Base-by-base conservation (phyloP, 2,113 vertebrate species). In the Genyomyrus donnyi region DNA sequence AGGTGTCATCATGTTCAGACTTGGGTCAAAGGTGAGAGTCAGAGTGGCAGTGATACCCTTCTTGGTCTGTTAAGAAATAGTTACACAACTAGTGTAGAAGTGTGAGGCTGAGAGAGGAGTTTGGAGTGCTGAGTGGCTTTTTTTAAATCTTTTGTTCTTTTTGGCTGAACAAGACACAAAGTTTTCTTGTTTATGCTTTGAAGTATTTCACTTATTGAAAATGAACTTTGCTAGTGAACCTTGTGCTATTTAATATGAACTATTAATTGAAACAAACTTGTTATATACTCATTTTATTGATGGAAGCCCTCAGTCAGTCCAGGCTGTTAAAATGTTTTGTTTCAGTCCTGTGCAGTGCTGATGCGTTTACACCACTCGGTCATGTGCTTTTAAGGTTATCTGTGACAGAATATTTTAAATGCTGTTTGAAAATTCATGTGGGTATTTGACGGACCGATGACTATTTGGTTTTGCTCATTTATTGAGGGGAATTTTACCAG, bases 321-420 rank as follows among this genome's bases (percentile, higher is more conserved):
- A 9, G 85, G 9, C 24, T 52, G n/a, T 27, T n/a, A 19, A n/a
- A 35, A 46, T 15, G 85, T 3, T 52, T 4, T 85, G 19, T 46
- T 9, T 5, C 10, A 50, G 46, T 46, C 10, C 45, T 85, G 8
- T 27, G 42, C 46, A 35, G 49, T 35, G 45, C 27, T 53, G 46
- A 35, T 88, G 13, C 17, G 2, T 88, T 35, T 58, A 17, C 27
- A 21, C 35, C 21, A 31, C 31, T 77, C 27, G 0, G 74, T 31
- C 17, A 31, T 17, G 50, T 88, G 52, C n/a, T 39, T n/a, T 45
- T 53, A 49, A 7, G 31, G 35, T 91, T 90, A 86, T 89, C 87
- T 88, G 89, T 49, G 87, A 35, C 89, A 88, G 89, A 88, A 87
- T 48, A 50, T 89, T 91, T 91, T 90, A 83, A 90, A 85, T 88